phyloP scores from a whole-genome alignment of 2,113 vertebrate species.

The Scopus umbretta region DNA sequence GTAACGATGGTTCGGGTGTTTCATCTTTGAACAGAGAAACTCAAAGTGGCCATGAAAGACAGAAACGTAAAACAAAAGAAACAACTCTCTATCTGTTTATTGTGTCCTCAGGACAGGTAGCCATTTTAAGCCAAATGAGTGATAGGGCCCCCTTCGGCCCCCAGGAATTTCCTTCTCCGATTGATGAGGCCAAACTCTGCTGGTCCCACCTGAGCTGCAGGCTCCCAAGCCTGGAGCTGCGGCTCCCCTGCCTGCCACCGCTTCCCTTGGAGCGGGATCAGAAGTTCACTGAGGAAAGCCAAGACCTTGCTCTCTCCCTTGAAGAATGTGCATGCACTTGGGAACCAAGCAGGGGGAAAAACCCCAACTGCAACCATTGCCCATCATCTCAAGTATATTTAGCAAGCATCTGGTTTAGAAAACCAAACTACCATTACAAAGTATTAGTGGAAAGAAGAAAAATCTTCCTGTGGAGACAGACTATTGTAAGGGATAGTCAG shows the following conservation, averaged over 20 bases:
- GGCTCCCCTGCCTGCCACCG: background rate
- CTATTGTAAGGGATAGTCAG: background rate
- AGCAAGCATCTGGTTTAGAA: background rate
- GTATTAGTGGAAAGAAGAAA: background rate
- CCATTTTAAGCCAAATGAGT: background rate
- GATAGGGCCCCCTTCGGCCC: fast-evolving
- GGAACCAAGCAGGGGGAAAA: background rate
- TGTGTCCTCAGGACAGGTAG: background rate
- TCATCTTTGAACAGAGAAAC: background rate
- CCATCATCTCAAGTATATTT: background rate
- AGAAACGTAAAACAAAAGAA: background rate
- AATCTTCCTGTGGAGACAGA: background rate
- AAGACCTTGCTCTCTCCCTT: background rate
- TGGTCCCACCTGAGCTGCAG: background rate
- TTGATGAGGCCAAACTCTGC: too few relatives aligned
- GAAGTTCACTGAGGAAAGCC: background rate
- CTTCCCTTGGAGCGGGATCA: background rate
- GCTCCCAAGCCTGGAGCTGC: background rate
- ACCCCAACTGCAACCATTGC: background rate
- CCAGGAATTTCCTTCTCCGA: background rate
- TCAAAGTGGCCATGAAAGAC: background rate
- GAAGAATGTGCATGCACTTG: background rate
- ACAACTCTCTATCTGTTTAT: background rate
- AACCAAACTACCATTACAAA: background rate
- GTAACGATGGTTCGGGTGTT: fast-evolving